Conservation (phyloP, 64 coral and sea anemone genomes). For the Astreopora myriophthalma region DNA sequence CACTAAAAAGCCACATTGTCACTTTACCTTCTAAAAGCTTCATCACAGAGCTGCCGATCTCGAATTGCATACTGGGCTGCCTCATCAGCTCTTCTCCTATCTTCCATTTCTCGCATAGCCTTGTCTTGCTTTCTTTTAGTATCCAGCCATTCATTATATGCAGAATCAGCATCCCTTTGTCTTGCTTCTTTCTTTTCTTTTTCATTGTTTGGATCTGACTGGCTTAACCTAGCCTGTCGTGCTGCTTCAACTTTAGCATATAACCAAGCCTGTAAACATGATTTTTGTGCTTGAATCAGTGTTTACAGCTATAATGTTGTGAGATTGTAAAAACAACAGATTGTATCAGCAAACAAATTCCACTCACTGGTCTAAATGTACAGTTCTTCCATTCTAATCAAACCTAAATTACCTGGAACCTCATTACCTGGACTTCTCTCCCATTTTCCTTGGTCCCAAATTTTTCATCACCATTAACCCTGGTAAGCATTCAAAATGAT, state of each 20-base stretch:
- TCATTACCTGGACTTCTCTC: no score
- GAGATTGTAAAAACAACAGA: no score
- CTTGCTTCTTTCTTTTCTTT: constrained; percentile 25
- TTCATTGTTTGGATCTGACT: constrained; percentile 38
- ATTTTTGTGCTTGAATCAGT: neutral
- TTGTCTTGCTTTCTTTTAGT: constrained; percentile 78
- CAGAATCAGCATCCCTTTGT: constrained; percentile 50
- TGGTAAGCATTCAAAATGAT: no score
- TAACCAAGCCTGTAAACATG: constrained; percentile 80
- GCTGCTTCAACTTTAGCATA: constrained; percentile 78
- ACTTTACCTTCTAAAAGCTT: constrained; percentile 90
- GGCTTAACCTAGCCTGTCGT: constrained; percentile 42
- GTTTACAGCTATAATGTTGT: no score
- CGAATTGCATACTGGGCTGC: constrained; percentile 83
- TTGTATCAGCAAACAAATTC: no score
- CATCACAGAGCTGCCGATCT: constrained; percentile 91
- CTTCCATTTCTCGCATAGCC: constrained; percentile 53
- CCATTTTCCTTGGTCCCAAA: no score
- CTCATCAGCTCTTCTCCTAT: constrained; percentile 75
- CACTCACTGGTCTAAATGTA: no score
- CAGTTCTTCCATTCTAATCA: no score
- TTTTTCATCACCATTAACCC: no score
- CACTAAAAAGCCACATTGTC: no score
- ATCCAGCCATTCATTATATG: constrained; percentile 82
- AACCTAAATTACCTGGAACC: no score